These are phyloP conservation scores for Prolemur simus DNA, from an alignment of 2,113 vertebrate genomes.

Conservation along the genomic window DNA sequence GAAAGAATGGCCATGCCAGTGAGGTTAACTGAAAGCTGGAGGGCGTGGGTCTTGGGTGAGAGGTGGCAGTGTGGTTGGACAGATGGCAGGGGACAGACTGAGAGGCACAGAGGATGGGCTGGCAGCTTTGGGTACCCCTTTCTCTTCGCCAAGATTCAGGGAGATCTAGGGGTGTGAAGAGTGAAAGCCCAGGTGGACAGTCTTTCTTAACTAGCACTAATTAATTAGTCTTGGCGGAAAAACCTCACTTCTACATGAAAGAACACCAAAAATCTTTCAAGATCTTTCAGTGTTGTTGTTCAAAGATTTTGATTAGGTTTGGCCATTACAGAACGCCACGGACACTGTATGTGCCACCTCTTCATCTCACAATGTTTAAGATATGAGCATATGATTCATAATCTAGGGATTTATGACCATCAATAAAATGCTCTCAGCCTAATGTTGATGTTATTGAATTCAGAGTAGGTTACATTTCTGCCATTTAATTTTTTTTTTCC, in stretches of 20 bases:
- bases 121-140: background rate
- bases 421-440: background rate
- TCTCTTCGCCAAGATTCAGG: slow-evolving; percentile 28
- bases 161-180: background rate
- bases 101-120: slow-evolving; percentile 27
- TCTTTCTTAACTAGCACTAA: slow-evolving; percentile 53
- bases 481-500: background rate
- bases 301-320: background rate
- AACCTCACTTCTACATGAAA: background rate
- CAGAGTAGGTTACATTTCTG: background rate
- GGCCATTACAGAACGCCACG: background rate
- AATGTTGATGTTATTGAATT: background rate
- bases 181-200: slow-evolving; percentile 39
- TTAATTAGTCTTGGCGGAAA: slow-evolving; percentile 47
- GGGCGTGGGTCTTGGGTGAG: background rate
- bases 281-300: background rate
- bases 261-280: background rate
- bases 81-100: slow-evolving; percentile 42
- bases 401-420: background rate
- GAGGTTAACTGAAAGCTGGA: background rate
- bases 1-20: background rate
- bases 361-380: background rate
- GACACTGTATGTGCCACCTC: background rate
- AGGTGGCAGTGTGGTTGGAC: background rate
- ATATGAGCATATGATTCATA: background rate